Conservation (phyloP, 1,140 invertebrate species). For the Drosophila nannoptera region DNA sequence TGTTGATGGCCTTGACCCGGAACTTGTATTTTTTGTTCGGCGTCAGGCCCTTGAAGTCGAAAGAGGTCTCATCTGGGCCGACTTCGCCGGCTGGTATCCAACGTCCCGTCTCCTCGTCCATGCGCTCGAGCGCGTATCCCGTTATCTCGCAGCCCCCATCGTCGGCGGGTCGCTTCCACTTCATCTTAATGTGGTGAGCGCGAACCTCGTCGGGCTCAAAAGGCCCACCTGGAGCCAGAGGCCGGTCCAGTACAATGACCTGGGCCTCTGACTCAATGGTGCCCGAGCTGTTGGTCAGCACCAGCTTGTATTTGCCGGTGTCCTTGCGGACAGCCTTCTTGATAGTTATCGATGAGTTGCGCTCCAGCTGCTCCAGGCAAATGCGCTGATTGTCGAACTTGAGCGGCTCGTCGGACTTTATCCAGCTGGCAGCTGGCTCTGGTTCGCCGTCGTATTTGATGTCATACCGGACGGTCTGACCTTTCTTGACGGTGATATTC, state of each 20-base stretch:
- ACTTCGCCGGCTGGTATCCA: slow-evolving; percentile 96
- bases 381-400: slow-evolving; percentile 85
- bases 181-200: slow-evolving; percentile 93
- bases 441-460: slow-evolving; percentile 97
- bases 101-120: slow-evolving; percentile 94
- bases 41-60: slow-evolving; percentile 94
- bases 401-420: slow-evolving; percentile 85
- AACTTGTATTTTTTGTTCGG: slow-evolving; percentile 99
- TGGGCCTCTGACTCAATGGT: slow-evolving; percentile 90
- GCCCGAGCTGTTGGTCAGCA: slow-evolving; percentile 91
- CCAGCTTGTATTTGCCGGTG: slow-evolving; percentile 93
- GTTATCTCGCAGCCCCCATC: slow-evolving; percentile 95
- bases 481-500: slow-evolving; percentile 94
- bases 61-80: slow-evolving; percentile 88
- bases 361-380: slow-evolving; percentile 93
- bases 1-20: slow-evolving; percentile 98
- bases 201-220: slow-evolving; percentile 92
- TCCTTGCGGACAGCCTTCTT: slow-evolving; percentile 91
- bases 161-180: slow-evolving; percentile 97
- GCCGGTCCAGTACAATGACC: slow-evolving; percentile 94
- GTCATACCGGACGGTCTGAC: slow-evolving; percentile 91
- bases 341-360: slow-evolving; percentile 94
- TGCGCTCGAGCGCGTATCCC: slow-evolving; percentile 98
- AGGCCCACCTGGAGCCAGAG: slow-evolving; percentile 90
- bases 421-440: slow-evolving; percentile 93